Percentiles rank a stretch among this genome's conserved stretches.
These are phyloP conservation scores for Sternarchorhynchus goeldii DNA, from an alignment of 2,797 vertebrate genomes.

Conservation along the genomic window DNA sequence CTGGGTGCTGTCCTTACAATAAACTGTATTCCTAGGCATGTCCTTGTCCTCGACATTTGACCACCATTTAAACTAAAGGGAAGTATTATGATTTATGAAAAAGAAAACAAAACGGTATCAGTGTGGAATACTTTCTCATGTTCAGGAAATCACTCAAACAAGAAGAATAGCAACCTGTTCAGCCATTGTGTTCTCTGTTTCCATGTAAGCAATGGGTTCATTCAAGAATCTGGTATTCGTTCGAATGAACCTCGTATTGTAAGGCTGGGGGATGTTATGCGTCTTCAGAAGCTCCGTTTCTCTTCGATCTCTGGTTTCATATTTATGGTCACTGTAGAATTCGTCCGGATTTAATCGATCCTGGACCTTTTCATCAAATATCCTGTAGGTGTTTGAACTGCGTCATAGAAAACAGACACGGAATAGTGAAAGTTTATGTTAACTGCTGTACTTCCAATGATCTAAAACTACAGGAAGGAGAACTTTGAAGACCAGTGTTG, in stretches of 20 bases:
- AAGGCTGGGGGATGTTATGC: constrained; percentile 54
- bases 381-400: constrained; percentile 59
- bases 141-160: neutral
- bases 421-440: neutral
- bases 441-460: neutral
- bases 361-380: constrained; percentile 54
- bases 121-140: neutral
- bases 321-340: constrained; percentile 33
- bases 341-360: constrained; percentile 46
- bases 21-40: neutral
- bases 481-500: neutral
- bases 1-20: constrained; percentile 53
- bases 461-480: neutral
- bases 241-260: constrained; percentile 53
- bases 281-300: constrained; percentile 35
- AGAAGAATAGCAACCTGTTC: constrained; percentile 47
- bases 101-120: neutral
- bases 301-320: constrained; percentile 2
- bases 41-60: constrained; percentile 1
- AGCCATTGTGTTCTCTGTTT: constrained; percentile 30
- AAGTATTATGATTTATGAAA: neutral
- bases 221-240: constrained; percentile 60
- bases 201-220: constrained; percentile 53
- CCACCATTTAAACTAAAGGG: constrained; percentile 52
- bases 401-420: neutral